These are phyloP conservation scores for Eira barbara DNA, from an alignment of 2,113 vertebrate species.

Conservation along the genomic window DNA sequence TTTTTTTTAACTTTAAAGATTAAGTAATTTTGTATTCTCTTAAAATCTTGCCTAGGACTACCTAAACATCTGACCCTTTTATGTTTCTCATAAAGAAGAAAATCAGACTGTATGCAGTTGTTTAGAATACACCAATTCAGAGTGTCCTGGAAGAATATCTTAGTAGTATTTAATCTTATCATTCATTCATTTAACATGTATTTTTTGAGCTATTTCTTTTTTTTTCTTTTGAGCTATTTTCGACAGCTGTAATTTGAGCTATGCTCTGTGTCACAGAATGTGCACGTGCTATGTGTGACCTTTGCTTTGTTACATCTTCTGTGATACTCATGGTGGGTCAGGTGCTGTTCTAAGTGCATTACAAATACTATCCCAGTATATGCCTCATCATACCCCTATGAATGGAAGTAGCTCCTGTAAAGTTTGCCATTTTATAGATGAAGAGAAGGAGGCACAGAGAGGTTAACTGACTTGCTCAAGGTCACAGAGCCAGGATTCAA, in stretches of 20 bases:
- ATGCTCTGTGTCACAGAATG: accelerated
- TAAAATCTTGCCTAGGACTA: background rate
- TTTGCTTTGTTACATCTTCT: background rate
- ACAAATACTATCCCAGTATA: background rate
- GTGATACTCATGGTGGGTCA: background rate
- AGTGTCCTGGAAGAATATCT: background rate
- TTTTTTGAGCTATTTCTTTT: background rate
- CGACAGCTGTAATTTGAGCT: background rate
- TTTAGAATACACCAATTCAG: background rate
- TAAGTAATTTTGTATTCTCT: background rate
- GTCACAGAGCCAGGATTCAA: background rate
- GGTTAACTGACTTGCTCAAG: background rate
- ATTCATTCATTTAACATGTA: background rate
- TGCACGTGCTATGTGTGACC: background rate
- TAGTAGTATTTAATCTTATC: background rate
- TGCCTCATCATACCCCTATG: background rate
- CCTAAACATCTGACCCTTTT: background rate
- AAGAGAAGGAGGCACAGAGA: background rate
- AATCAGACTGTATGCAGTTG: background rate
- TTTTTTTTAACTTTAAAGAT: background rate
- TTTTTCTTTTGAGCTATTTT: background rate
- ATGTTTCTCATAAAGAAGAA: background rate
- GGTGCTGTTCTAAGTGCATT: background rate
- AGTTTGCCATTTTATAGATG: background rate
- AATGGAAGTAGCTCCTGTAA: background rate